Base-by-base conservation (phyloP, 2,797 vertebrate species). In the Natrix natrix region DNA sequence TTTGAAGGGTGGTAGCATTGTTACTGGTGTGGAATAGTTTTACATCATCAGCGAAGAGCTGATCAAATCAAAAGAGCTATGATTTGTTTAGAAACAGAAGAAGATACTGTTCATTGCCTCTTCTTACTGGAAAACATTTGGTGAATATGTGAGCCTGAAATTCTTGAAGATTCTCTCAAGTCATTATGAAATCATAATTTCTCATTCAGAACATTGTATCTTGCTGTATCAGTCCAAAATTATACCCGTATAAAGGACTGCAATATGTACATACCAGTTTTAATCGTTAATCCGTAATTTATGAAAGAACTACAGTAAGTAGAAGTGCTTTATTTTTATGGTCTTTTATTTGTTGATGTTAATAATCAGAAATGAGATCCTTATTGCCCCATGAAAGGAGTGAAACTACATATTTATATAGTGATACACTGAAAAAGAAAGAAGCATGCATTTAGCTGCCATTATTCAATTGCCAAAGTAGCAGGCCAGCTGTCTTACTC, bases 401-500 rank as follows among this genome's bases (percentile, higher is more conserved):
- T 28, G 48, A 90, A 63, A 86, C 13, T 43, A 63, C 13, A 66
- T 83, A 22, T 48, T 83, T 83, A 83, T 48, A 48, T n/a, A 32
- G 37, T 90, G 48, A 48, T 90, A 5, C 3, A 54, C 60, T 60
- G 59, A 63, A 57, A 17, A 48, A 8, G 28, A 91, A 69, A 55
- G 8, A 78, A 59, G 43, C 37, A 86, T 63, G 78, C 12, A 66
- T 87, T 87, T 54, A 57, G 16, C 69, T 61, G 78, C 55, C 56
- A 17, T 61, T 90, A 90, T 90, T 48, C 48, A 17, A n/a, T 37
- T 52, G 59, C 32, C 66, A 24, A 24, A 56, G 24, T 66, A 86
- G 74, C 57, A 86, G 28, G 60, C 83, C 88, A 91, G 86, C 61
- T 93, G 90, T 88, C 86, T 91, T 60, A 48, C n/a, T 91, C 54